Percentiles rank a stretch among this genome's conserved stretches.
These are phyloP conservation scores for Pseudopipra pipra DNA, from an alignment of 2,113 vertebrate genomes.

Conservation along the genomic window DNA sequence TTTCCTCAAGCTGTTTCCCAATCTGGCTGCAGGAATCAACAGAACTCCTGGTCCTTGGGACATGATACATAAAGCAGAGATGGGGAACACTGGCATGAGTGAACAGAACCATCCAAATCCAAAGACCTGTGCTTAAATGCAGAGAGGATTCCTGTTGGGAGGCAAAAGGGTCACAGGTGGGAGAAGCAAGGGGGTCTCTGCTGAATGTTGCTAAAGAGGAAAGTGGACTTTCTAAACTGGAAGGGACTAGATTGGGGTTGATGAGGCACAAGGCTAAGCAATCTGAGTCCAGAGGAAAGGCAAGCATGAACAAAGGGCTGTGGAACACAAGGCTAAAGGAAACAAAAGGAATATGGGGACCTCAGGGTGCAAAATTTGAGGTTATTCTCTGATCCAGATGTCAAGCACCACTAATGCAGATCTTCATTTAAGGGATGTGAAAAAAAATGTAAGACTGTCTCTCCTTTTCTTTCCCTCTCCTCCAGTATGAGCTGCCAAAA, in stretches of 20 bases:
- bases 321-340: background rate
- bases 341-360: background rate
- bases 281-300: background rate
- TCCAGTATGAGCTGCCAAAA: background rate
- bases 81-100: background rate
- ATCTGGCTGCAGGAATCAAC: background rate
- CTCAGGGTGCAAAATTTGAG: background rate
- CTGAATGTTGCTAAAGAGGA: background rate
- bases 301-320: background rate
- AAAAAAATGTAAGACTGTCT: background rate
- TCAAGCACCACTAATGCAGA: background rate
- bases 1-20: background rate
- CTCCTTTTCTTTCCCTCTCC: background rate
- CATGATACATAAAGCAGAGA: background rate
- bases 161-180: background rate
- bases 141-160: background rate
- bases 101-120: background rate
- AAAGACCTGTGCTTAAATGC: background rate
- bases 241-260: background rate
- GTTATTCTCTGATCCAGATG: background rate
- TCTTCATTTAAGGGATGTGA: background rate
- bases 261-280: background rate
- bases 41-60: background rate
- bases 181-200: background rate
- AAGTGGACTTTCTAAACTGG: background rate